Base-by-base conservation (phyloP, 2,113 vertebrate genomes). In the Larimichthys polyactis region DNA sequence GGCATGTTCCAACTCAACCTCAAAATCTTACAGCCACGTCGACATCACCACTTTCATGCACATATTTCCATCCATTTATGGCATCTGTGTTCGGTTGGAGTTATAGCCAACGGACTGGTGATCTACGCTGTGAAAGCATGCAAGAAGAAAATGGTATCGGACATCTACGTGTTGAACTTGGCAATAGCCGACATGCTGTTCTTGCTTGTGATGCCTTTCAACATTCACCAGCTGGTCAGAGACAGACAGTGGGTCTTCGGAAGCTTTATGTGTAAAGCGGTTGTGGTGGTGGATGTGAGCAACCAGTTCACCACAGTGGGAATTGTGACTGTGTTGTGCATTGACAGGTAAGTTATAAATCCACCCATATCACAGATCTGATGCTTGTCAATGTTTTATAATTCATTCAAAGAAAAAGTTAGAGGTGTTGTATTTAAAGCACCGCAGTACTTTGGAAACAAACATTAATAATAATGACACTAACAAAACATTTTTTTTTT, bases 261-360 rank as follows among this genome's bases (percentile, higher is more conserved):
- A 17, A 93, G 93, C 91, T 95, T 96, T 83, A 95, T 96, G 95
- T 96, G 96, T 27, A 95, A 95, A 71, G 95, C 95, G 15, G 95
- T 96, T 11, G 95, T 96, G 70, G 95, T 96, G 84, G 94, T 96
- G 88, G 96, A 96, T 54, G 95, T 96, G 24, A 96, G 95, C 91
- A 96, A 95, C 90, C 96, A 96, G 89, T 96, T 96, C 64, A 96
- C 96, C 75, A 96, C 95, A 0, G 96, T 96, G 84, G 95, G 96
- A 3, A 95, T 95, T 40, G 94, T 96, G 0, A 96, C 96, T 0
- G 95, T 96, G 58, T 75, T 96, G 49, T 95, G 96, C 82, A 95
- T 96, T 76, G 96, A 96, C 79, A 89, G 96, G 96, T 96, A 83
- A 93, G 93, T 79, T 24, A 17, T 20, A 29, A 52, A 55, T 63